A percentile compares a stretch with the other conserved stretches of the same genome.
These are phyloP conservation scores for Luidia sarsii DNA, from an alignment of 53 echinoderm and acorn worm genomes.

Conservation along the genomic window DNA sequence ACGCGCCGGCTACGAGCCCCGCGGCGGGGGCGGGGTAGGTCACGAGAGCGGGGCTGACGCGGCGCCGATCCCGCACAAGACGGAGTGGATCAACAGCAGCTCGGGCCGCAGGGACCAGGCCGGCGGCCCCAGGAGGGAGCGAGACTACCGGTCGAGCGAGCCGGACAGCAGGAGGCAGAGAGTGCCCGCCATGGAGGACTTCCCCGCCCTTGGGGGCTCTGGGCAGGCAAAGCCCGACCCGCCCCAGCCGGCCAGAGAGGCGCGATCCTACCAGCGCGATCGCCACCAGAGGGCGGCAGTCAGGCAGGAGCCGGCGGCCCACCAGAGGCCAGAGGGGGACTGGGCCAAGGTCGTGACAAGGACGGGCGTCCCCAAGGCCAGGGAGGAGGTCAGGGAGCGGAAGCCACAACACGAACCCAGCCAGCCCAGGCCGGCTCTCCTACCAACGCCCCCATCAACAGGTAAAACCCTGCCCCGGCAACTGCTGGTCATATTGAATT, in stretches of 20 bases:
- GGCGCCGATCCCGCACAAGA: slow-evolving; percentile 33
- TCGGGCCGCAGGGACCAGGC: background rate
- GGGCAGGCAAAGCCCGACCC: background rate
- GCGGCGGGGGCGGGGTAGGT: too few species aligned
- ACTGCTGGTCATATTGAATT: background rate
- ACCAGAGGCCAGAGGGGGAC: slow-evolving; percentile 27
- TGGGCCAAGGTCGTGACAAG: slow-evolving; percentile 42
- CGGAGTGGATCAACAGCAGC: slow-evolving; percentile 47
- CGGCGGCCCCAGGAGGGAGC: background rate
- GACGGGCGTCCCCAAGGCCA: background rate
- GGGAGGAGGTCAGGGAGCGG: background rate
- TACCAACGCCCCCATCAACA: background rate
- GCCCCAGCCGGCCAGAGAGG: background rate
- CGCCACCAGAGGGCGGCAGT: background rate
- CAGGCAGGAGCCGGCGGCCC: slow-evolving; percentile 28
- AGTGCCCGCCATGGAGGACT: slow-evolving; percentile 1
- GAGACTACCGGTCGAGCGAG: background rate
- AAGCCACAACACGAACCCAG: background rate
- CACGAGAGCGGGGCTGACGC: slow-evolving; percentile 10
- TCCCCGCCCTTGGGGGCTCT: slow-evolving; percentile 3
- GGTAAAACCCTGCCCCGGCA: too few species aligned
- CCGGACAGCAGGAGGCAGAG: background rate
- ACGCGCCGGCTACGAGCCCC: background rate
- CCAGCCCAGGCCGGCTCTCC: background rate
- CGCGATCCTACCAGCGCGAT: slow-evolving; percentile 15